Conservation (phyloP, 2,888 invertebrate species). For the Pogonocherus hispidulus region DNA sequence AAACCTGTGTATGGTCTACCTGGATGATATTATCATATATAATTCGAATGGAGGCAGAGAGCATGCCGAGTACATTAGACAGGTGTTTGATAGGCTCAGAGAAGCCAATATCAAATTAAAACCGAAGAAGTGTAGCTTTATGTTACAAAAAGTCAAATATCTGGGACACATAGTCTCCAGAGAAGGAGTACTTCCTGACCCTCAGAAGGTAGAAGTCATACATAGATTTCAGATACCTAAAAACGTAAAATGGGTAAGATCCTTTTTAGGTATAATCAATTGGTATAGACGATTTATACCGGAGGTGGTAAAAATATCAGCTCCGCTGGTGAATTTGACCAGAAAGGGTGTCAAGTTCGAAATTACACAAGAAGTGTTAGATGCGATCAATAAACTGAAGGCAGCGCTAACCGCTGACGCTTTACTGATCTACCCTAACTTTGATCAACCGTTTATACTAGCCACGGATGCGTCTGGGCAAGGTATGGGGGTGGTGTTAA, state of each 20-base stretch:
- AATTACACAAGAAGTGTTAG: slow-evolving; percentile 18
- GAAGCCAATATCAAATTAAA: slow-evolving; percentile 33
- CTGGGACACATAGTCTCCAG: slow-evolving; percentile 37
- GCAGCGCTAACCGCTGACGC: slow-evolving; percentile 29
- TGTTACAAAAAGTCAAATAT: slow-evolving; percentile 33
- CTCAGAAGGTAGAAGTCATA: slow-evolving; percentile 24
- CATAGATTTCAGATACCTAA: slow-evolving; percentile 20
- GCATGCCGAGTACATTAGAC: slow-evolving; percentile 37
- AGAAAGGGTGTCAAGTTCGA: slow-evolving; percentile 31
- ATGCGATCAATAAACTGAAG: slow-evolving; percentile 32
- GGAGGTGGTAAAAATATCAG: slow-evolving; percentile 27
- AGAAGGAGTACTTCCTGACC: slow-evolving; percentile 33
- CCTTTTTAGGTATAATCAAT: slow-evolving; percentile 39
- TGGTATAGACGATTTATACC: slow-evolving; percentile 41
- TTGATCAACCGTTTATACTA: slow-evolving; percentile 37
- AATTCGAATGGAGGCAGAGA: slow-evolving; percentile 29
- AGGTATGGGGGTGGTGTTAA: slow-evolving; percentile 36
- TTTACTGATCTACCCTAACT: slow-evolving; percentile 38
- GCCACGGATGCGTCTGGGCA: slow-evolving; percentile 37
- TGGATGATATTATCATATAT: slow-evolving; percentile 33
- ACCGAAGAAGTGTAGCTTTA: slow-evolving; percentile 36
- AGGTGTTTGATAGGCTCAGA: slow-evolving; percentile 28
- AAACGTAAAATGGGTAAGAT: slow-evolving; percentile 29
- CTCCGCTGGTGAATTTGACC: slow-evolving; percentile 30
- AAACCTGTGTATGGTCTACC: slow-evolving; percentile 35